Conservation (phyloP, 2,888 invertebrate species). For the Hypolimnas misippus region DNA sequence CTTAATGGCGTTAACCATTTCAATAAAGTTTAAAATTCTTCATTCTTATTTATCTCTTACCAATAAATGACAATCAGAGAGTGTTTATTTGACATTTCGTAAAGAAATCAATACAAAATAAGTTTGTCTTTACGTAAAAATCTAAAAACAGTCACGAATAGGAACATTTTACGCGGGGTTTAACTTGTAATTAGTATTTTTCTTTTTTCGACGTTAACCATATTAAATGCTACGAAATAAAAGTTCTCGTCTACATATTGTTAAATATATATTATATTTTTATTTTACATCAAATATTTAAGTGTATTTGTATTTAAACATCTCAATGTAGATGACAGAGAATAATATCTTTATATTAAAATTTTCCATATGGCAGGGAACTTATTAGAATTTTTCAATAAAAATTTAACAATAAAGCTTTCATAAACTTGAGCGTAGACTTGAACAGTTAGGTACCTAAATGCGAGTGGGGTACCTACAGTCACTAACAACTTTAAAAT, state of each 20-base stretch:
- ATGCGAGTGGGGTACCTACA: conserved; percentile 73
- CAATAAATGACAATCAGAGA: too few relatives aligned
- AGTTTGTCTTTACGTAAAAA: neutral
- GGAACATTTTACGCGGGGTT: neutral
- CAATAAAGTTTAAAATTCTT: too few relatives aligned
- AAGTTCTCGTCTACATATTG: conserved; percentile 27
- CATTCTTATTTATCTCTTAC: too few relatives aligned
- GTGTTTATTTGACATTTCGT: too few relatives aligned
- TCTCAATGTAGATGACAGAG: conserved; percentile 63
- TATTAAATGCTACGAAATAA: conserved; percentile 16
- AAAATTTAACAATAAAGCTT: conserved; percentile 81
- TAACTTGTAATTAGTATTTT: conserved; percentile 1
- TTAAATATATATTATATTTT: conserved; percentile 48
- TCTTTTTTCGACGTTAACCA: neutral
- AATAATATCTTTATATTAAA: conserved; percentile 61
- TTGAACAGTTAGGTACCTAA: conserved; percentile 76
- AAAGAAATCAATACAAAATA: too few relatives aligned
- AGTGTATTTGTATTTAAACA: conserved; percentile 65
- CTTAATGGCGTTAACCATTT: neutral
- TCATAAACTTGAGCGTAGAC: conserved; percentile 81
- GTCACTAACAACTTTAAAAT: conserved; percentile 74
- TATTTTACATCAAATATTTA: conserved; percentile 76
- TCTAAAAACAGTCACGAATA: neutral
- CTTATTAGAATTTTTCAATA: conserved; percentile 76
- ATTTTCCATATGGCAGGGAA: conserved; percentile 70